These are phyloP conservation scores for Eulemur macaco DNA, from an alignment of 2,113 vertebrate genomes.

Conservation along the genomic window DNA sequence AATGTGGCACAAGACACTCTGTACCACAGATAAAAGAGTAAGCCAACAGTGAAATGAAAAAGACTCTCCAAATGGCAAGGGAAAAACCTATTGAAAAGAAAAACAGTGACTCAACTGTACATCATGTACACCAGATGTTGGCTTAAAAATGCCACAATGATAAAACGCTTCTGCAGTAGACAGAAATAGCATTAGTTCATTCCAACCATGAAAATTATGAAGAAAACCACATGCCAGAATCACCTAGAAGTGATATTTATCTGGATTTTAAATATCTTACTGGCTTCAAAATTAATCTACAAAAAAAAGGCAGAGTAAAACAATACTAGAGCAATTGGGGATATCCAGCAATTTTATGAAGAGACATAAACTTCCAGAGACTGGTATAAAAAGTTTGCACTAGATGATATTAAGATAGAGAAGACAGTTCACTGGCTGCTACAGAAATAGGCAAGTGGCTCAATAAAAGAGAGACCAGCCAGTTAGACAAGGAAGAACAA, in stretches of 20 bases:
- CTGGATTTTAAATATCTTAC: slow-evolving; percentile 51
- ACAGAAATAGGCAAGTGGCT: background rate
- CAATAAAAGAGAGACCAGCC: background rate
- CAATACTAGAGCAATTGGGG: background rate
- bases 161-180: slow-evolving; percentile 44
- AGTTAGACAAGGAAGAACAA: background rate
- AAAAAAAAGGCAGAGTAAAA: background rate
- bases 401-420: background rate
- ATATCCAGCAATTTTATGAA: background rate
- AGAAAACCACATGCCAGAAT: slow-evolving; percentile 30
- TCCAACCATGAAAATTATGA: slow-evolving; percentile 36
- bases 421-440: background rate
- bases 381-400: background rate
- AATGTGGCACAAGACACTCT: slow-evolving; percentile 19
- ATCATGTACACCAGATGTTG: slow-evolving; percentile 70
- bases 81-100: slow-evolving; percentile 52
- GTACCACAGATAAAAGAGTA: slow-evolving; percentile 10
- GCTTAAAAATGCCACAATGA: slow-evolving; percentile 65
- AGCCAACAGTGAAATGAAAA: slow-evolving; percentile 49
- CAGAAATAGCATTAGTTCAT: slow-evolving; percentile 55
- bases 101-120: slow-evolving; percentile 64
- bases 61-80: slow-evolving; percentile 49
- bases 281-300: background rate
- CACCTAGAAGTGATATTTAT: slow-evolving; percentile 14
- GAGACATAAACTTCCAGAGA: background rate